Evolutionary conservation across 2,113 vertebrate genomes (phyloP).

Genomic region (Rhabdornis inornatus): DNA sequence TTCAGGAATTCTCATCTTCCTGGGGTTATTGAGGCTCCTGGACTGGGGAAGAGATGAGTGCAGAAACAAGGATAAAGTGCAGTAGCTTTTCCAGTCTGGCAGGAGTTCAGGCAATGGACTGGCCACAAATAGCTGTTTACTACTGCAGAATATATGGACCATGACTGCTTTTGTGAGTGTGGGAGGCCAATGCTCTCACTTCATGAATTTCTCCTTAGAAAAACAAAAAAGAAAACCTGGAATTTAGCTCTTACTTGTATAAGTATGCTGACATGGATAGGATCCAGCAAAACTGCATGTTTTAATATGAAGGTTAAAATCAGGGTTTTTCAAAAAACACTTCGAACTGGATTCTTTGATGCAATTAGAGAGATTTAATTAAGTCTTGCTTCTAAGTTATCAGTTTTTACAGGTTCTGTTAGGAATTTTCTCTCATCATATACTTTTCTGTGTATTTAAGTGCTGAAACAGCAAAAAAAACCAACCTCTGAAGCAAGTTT

Average conservation of each 20-base stretch:
- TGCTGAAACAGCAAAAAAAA: conserved; percentile 15
- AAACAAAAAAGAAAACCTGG: not conserved
- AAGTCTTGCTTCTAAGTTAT: not conserved
- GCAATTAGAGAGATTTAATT: conserved; percentile 2
- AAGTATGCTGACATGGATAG: conserved; percentile 23
- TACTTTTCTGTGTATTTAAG: conserved; percentile 44
- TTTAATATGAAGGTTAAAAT: conserved; percentile 29
- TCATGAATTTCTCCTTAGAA: not conserved
- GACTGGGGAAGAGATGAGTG: not conserved
- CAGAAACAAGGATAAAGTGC: not conserved
- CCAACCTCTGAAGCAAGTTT: not conserved
- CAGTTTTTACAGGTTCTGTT: conserved; percentile 28
- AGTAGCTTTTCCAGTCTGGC: not conserved
- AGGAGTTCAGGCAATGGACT: not conserved
- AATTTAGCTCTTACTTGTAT: not conserved
- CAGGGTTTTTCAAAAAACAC: not conserved
- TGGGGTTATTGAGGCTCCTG: not conserved
- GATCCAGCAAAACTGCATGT: not conserved
- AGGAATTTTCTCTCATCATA: conserved; percentile 37
- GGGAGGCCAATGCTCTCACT: not conserved
- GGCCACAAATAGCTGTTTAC: conserved; percentile 4
- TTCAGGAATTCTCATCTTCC: not conserved
- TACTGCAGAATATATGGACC: conserved; percentile 4
- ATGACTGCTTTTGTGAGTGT: not conserved
- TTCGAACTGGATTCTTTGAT: conserved; percentile 11